phyloP scores from a whole-genome alignment of 2,888 invertebrate species.

The Bembecia ichneumoniformis region DNA sequence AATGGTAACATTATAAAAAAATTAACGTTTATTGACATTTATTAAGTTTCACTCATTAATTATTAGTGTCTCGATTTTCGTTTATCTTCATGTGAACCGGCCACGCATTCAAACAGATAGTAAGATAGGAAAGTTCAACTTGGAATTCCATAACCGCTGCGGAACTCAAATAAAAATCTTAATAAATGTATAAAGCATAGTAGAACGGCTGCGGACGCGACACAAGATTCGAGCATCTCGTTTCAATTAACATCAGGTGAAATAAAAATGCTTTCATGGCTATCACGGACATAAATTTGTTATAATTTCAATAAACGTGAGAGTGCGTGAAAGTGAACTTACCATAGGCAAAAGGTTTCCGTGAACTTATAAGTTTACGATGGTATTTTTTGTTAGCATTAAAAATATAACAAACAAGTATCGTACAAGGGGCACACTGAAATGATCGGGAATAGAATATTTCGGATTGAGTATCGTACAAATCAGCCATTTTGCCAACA shows the following conservation, averaged over 20 bases:
- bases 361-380: no score
- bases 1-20: no score
- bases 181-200: slow-evolving; percentile 38
- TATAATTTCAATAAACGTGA: slow-evolving; percentile 33
- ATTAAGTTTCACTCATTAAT: no score
- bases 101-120: slow-evolving; percentile 33
- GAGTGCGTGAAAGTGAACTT: slow-evolving; percentile 14
- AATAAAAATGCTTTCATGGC: slow-evolving; percentile 39
- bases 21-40: no score
- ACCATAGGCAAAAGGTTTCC: no score
- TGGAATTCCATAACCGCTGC: slow-evolving; percentile 49
- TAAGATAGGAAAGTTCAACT: slow-evolving; percentile 53
- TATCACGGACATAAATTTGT: slow-evolving; percentile 35
- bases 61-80: not conserved
- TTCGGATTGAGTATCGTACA: no score
- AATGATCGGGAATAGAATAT: no score
- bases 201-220: slow-evolving; percentile 35
- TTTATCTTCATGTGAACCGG: slow-evolving; percentile 34
- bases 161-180: slow-evolving; percentile 38
- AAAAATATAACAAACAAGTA: no score
- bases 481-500: no score
- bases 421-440: no score
- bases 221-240: slow-evolving; percentile 28
- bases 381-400: no score
- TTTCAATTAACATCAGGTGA: slow-evolving; percentile 63